Conservation (phyloP, 64 coral and sea anemone species). For the Montipora efflorescens region DNA sequence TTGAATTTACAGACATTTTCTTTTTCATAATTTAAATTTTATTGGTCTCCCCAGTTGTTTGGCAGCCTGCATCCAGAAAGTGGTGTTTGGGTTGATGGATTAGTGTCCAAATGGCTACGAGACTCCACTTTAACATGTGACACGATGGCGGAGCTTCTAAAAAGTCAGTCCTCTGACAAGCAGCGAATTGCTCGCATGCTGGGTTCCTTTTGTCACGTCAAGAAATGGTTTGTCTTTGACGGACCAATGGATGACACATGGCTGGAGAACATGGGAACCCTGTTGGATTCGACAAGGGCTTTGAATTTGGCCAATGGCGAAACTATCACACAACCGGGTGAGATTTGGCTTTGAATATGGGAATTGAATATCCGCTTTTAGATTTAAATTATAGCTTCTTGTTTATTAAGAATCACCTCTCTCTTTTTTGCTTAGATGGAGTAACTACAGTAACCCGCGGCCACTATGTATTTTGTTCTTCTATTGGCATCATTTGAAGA, state of each 20-base stretch:
- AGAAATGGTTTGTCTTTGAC: slow-evolving; percentile 94
- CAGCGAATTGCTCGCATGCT: slow-evolving; percentile 64
- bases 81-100: slow-evolving; percentile 77
- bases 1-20: no score
- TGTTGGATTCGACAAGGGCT: slow-evolving; percentile 74
- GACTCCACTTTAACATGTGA: slow-evolving; percentile 71
- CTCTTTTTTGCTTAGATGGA: no score
- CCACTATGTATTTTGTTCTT: no score
- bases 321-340: slow-evolving; percentile 64
- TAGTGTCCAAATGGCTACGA: slow-evolving; percentile 81
- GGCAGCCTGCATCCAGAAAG: slow-evolving; percentile 59
- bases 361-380: no score
- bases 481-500: no score
- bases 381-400: no score
- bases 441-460: no score
- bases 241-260: slow-evolving; percentile 85
- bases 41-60: slow-evolving; percentile 66
- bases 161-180: slow-evolving; percentile 55
- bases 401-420: no score
- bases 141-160: slow-evolving; percentile 64
- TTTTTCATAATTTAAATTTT: neutral
- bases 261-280: slow-evolving; percentile 76
- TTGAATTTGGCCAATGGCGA: slow-evolving; percentile 87
- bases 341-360: neutral
- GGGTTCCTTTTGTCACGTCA: slow-evolving; percentile 65